Evolutionary conservation across 2,113 vertebrate species (phyloP).

Genomic region (Dunckerocampus dactyliophorus): DNA sequence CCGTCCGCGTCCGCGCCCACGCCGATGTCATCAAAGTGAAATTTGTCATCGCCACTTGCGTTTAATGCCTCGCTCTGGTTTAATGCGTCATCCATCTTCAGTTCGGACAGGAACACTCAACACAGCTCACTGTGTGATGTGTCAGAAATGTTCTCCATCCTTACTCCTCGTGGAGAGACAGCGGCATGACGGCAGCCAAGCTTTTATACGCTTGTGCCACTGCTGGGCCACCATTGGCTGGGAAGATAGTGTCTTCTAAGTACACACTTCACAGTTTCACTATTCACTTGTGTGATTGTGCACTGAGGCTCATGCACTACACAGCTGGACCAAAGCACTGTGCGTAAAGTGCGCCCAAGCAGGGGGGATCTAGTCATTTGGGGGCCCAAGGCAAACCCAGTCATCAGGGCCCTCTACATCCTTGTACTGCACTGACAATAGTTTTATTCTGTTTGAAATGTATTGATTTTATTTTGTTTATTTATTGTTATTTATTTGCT

Average conservation of each 20-base stretch:
- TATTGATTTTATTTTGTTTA: no score
- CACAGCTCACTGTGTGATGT: background rate
- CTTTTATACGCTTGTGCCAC: constrained; percentile 56
- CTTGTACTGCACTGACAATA: no score
- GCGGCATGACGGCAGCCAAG: background rate
- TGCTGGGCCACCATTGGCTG: constrained; percentile 51
- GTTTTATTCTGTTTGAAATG: no score
- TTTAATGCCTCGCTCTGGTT: constrained; percentile 64
- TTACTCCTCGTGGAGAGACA: constrained; percentile 18
- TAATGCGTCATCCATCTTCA: constrained; percentile 56
- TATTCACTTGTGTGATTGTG: no score
- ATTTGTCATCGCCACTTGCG: constrained; percentile 45
- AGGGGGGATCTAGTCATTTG: no score
- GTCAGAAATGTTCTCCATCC: background rate
- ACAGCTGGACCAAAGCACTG: no score
- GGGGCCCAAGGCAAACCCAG: no score
- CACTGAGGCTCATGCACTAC: no score
- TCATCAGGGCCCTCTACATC: no score
- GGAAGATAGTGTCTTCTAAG: background rate
- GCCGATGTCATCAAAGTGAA: constrained; percentile 62
- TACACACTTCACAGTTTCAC: no score
- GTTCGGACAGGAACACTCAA: background rate
- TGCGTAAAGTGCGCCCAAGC: no score
- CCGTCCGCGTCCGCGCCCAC: constrained; percentile 64
- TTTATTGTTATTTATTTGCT: no score